Evolutionary conservation across 2,797 vertebrate genomes (phyloP).

Genomic region (Etheostoma nigrum): DNA sequence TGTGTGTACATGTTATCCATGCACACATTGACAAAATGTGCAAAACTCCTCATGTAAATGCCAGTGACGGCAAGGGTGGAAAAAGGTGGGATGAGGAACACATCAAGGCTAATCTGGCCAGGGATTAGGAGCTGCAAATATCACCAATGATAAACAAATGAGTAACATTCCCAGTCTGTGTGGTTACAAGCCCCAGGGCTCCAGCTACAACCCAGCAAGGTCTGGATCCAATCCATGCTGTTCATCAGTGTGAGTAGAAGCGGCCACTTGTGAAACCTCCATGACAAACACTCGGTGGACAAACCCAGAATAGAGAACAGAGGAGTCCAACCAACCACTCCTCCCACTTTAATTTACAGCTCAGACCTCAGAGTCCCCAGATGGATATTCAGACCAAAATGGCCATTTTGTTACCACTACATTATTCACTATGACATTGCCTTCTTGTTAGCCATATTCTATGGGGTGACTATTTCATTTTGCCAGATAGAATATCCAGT

Average conservation of each 20-base stretch:
- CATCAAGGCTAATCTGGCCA: slow-evolving; percentile 68
- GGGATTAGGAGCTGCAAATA: slow-evolving; percentile 77
- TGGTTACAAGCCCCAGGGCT: slow-evolving; percentile 66
- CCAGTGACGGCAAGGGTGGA: slow-evolving; percentile 53
- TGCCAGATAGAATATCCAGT: background rate
- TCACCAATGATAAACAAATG: slow-evolving; percentile 80
- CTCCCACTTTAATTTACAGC: slow-evolving; percentile 64
- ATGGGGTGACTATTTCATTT: slow-evolving; percentile 21
- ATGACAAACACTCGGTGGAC: slow-evolving; percentile 70
- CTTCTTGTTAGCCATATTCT: slow-evolving; percentile 27
- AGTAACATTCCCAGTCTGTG: slow-evolving; percentile 72
- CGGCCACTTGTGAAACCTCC: slow-evolving; percentile 71
- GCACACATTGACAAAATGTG: slow-evolving; percentile 23
- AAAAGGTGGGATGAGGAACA: slow-evolving; percentile 72
- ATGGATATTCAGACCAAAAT: slow-evolving; percentile 22
- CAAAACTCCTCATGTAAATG: slow-evolving; percentile 53
- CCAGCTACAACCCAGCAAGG: slow-evolving; percentile 66
- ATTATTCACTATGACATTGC: slow-evolving; percentile 43
- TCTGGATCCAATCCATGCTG: slow-evolving; percentile 84
- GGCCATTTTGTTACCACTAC: slow-evolving; percentile 26
- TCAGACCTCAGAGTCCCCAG: slow-evolving; percentile 39
- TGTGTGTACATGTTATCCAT: background rate
- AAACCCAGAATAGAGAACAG: slow-evolving; percentile 53
- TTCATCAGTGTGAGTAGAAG: slow-evolving; percentile 77
- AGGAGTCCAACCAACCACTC: slow-evolving; percentile 45